These are phyloP conservation scores for Laterallus jamaicensis DNA, from an alignment of 2,113 vertebrate species.

Conservation along the genomic window DNA sequence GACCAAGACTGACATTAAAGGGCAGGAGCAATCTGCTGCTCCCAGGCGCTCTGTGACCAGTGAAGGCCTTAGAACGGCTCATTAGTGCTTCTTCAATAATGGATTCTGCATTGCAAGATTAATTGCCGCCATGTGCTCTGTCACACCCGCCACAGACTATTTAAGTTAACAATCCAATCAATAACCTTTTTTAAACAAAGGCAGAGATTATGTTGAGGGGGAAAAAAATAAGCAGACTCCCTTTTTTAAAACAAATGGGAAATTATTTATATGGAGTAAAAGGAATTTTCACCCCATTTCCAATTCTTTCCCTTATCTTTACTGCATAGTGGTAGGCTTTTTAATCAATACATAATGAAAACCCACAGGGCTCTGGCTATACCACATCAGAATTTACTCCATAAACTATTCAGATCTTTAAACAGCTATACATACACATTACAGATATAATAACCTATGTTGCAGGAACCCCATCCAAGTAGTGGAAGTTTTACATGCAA, in stretches of 20 bases:
- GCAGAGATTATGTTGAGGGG: conserved; percentile 13
- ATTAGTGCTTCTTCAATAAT: conserved; percentile 73
- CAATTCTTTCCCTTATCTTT: neutral
- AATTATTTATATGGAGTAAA: conserved; percentile 15
- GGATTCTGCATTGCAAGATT: conserved; percentile 67
- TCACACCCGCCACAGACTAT: conserved; percentile 66
- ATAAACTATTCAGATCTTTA: conserved; percentile 8
- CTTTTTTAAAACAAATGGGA: conserved; percentile 16
- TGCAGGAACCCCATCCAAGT: neutral
- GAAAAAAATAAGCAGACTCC: neutral
- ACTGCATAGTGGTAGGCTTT: neutral
- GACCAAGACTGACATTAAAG: conserved; percentile 51
- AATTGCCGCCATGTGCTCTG: conserved; percentile 66
- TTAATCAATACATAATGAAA: conserved; percentile 40
- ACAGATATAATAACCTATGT: neutral
- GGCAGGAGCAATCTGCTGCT: conserved; percentile 65
- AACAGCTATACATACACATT: conserved; percentile 5
- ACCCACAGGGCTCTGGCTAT: neutral
- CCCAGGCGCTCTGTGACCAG: conserved; percentile 56
- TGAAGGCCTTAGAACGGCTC: conserved; percentile 62
- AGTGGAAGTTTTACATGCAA: neutral
- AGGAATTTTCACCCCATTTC: neutral
- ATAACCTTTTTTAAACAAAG: conserved; percentile 67
- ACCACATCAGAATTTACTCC: conserved; percentile 10
- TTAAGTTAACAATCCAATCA: conserved; percentile 71